phyloP scores from a whole-genome alignment of 2,888 invertebrate genomes.

The Leptinotarsa tumamoca region DNA sequence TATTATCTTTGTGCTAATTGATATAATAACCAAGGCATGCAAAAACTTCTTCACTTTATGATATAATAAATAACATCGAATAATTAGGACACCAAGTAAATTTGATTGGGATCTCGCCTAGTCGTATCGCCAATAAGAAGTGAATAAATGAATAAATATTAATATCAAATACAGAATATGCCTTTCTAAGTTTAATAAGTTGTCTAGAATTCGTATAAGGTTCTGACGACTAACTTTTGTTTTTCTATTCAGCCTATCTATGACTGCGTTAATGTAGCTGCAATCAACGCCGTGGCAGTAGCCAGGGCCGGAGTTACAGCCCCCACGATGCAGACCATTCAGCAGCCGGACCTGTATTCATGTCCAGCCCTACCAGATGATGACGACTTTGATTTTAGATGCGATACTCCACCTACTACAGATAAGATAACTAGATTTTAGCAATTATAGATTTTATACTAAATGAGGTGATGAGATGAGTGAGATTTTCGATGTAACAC shows the following conservation, averaged over 20 bases:
- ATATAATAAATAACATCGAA: no score
- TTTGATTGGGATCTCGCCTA: no score
- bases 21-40: no score
- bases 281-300: conserved; percentile 64
- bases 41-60: no score
- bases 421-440: conserved; percentile 66
- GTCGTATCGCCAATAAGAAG: no score
- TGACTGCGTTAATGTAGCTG: conserved; percentile 71
- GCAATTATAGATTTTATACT: neutral
- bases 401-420: conserved; percentile 54
- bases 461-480: neutral
- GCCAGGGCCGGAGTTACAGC: conserved; percentile 52
- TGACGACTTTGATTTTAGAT: conserved; percentile 58
- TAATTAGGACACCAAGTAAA: no score
- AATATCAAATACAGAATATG: no score
- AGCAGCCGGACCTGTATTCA: conserved; percentile 59
- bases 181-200: no score
- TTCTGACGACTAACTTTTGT: neutral
- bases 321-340: conserved; percentile 43
- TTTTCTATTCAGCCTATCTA: conserved; percentile 68
- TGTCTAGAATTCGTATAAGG: no score
- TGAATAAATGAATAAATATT: no score
- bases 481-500: neutral
- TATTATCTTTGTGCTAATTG: no score
- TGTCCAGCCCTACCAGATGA: conserved; percentile 58